These are phyloP conservation scores for Cyrtorhinus lividipennis DNA, from an alignment of 1,140 invertebrate species.

Conservation along the genomic window DNA sequence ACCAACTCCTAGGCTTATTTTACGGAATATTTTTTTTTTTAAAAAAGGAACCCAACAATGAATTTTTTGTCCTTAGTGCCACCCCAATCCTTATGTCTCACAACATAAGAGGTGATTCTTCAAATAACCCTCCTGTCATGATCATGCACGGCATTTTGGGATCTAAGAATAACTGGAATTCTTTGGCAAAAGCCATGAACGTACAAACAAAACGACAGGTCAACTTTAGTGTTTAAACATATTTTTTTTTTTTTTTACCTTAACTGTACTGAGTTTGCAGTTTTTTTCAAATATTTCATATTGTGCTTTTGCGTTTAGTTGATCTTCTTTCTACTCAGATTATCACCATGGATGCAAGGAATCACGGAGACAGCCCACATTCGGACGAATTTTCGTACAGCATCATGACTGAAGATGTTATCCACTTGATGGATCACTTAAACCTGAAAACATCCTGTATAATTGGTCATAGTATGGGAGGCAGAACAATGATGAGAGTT, in stretches of 20 bases:
- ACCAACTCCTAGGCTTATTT: no score
- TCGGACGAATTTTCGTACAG: conserved; percentile 49
- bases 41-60: no score
- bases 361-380: conserved; percentile 84
- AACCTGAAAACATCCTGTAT: conserved; percentile 45
- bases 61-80: no score
- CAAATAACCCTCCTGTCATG: conserved; percentile 12
- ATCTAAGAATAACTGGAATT: conserved; percentile 72
- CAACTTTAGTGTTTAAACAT: no score
- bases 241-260: no score
- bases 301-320: neutral
- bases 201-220: conserved; percentile 41
- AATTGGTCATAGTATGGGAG: conserved; percentile 86
- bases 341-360: conserved; percentile 67
- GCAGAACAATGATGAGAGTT: conserved; percentile 62
- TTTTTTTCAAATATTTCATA: no score
- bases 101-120: no score
- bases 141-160: conserved; percentile 33
- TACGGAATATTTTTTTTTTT: no score
- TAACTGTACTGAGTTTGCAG: no score
- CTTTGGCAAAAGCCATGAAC: conserved; percentile 56
- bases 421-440: conserved; percentile 44
- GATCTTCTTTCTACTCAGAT: conserved; percentile 36
- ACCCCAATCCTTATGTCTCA: no score
- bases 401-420: conserved; percentile 56